Evolutionary conservation across 1,140 invertebrate species (phyloP).

Genomic region (Cataglyphis hispanica): DNA sequence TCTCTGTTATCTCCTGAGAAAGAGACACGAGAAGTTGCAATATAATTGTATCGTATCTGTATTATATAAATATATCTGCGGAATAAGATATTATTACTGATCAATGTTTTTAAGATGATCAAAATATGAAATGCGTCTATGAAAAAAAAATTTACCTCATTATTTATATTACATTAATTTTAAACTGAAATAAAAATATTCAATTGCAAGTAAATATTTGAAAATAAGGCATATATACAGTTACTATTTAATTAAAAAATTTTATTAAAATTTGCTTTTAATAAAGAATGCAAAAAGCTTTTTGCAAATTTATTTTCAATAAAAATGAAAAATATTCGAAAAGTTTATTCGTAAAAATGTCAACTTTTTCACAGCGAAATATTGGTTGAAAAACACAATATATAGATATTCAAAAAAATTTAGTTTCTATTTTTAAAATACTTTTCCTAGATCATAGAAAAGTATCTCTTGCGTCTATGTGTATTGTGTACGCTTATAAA

Average conservation of each 20-base stretch:
- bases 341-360: not conserved
- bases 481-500: not conserved
- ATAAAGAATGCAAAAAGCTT: not conserved
- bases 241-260: conserved; percentile 1
- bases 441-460: not conserved
- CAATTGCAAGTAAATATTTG: not conserved
- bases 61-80: not conserved
- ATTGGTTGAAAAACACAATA: not conserved
- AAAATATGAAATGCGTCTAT: not conserved
- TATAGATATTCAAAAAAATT: not conserved
- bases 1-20: not conserved
- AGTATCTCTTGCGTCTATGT: too few species aligned
- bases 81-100: conserved; percentile 2
- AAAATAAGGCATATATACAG: not conserved
- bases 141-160: not conserved
- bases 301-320: not conserved
- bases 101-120: conserved; percentile 20
- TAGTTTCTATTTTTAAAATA: not conserved
- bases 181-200: not conserved
- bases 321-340: not conserved
- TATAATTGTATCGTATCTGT: not conserved
- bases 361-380: not conserved
- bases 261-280: not conserved
- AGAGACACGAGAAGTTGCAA: not conserved
- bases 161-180: not conserved